Base-by-base conservation (phyloP, 2,888 invertebrate species). In the Ramazzottius varieornatus region DNA sequence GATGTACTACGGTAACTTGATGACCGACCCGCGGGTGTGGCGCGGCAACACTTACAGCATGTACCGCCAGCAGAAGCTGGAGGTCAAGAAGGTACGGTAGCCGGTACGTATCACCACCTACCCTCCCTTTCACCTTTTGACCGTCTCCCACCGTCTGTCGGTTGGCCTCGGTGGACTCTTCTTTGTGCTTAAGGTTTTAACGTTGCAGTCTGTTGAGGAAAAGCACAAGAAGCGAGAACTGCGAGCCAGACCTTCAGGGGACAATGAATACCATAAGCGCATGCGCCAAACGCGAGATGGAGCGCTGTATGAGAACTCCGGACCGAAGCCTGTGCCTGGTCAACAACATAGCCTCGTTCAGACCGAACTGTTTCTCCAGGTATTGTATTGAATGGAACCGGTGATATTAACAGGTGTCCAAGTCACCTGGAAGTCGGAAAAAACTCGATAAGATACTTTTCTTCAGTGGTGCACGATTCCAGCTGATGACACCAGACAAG, bases 21-120 rank as follows among this genome's bases (percentile, higher is more conserved):
- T 90, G 89, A 86, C 84, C 77, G 91, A 92, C 75, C 83, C 84
- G 72, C 82, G 89, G 72, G 84, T 91, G 66, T 83, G 86, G 71
- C 82, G 90, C 71, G 91, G 90, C 70, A 86, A 84, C 76, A 88
- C 86, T 68, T 85, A 54, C 54, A 54, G n/a, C 29, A 16, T 54
- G 29, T 54, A 54, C 54, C 54, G 54, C 29, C 4, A 54, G 20
- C 54, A 24, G n/a, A 54, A 54, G 29, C 54, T 24, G 54, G 54
- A 54, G 29, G n/a, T 8, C 4, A 29, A 54, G 40, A 40, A 40
- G 40, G 40, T 40, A 40, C 40, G 40, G 20, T n/a, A n/a, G n/a
- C n/a, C n/a, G 40, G 40, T 40, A 40, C 40, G 40, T 20, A 40
- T 13, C 40, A 20, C 8, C 20, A 40, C 40, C 20, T 40, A 13